These are phyloP conservation scores for Girardia tigrina DNA, from an alignment of 2,888 invertebrate genomes.

Conservation along the genomic window DNA sequence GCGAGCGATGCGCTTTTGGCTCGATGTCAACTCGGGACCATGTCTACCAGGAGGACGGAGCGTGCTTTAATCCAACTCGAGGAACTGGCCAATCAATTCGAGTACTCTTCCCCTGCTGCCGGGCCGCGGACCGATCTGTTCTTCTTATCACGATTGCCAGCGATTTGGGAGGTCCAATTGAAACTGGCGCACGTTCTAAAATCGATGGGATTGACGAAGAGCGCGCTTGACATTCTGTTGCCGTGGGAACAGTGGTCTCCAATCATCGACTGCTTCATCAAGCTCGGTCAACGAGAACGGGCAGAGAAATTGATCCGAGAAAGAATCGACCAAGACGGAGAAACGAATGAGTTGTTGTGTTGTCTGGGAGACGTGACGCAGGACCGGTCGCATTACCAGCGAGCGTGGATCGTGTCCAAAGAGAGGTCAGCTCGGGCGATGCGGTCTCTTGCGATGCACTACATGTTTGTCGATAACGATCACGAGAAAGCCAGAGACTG, in stretches of 20 bases:
- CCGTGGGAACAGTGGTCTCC: background rate
- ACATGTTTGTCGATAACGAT: background rate
- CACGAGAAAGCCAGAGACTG: background rate
- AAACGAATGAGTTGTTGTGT: background rate
- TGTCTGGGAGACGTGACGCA: slow-evolving; percentile 2
- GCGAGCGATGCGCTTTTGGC: background rate
- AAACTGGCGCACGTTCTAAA: background rate
- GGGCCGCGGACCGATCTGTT: background rate
- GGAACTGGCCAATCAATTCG: slow-evolving; percentile 25
- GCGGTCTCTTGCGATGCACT: background rate
- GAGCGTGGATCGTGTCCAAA: background rate
- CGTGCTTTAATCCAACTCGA: slow-evolving; percentile 26
- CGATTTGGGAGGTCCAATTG: slow-evolving; percentile 21
- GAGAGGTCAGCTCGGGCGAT: slow-evolving; percentile 5
- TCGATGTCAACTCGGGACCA: background rate
- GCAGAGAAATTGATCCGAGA: background rate
- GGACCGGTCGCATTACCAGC: background rate
- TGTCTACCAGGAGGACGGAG: background rate
- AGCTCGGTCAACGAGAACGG: background rate
- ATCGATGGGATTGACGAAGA: background rate
- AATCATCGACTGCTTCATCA: background rate
- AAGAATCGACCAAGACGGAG: background rate
- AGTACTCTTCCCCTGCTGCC: background rate
- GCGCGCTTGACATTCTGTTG: background rate
- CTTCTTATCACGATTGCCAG: slow-evolving; percentile 27